These are phyloP conservation scores for Melikaiella ostensackeni DNA, from an alignment of 2,888 invertebrate genomes.

Conservation along the genomic window DNA sequence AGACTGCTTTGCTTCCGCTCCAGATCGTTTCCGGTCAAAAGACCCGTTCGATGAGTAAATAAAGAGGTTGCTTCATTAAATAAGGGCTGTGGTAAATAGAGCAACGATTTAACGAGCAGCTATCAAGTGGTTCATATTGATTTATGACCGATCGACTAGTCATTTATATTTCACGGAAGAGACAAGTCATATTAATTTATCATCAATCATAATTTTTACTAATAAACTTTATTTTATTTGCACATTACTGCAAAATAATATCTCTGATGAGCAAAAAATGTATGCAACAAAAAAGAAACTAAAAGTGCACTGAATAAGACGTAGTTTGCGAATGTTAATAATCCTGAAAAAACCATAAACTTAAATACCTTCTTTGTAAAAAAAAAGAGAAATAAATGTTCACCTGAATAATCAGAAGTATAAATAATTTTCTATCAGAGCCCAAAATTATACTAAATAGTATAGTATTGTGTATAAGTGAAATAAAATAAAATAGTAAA, in stretches of 20 bases:
- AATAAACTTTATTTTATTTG: neutral
- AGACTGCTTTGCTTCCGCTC: conserved; percentile 23
- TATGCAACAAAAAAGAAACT: neutral
- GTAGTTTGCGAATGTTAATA: neutral
- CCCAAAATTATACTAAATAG: neutral
- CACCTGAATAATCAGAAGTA: neutral
- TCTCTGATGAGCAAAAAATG: neutral
- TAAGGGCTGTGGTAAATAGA: neutral
- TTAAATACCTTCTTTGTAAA: neutral
- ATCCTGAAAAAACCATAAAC: conserved; percentile 4
- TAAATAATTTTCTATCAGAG: conserved; percentile 2
- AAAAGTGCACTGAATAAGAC: neutral
- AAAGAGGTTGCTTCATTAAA: conserved; percentile 9
- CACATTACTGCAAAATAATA: neutral
- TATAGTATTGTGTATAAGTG: neutral
- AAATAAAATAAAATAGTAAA: neutral
- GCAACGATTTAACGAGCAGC: conserved; percentile 25
- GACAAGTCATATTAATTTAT: neutral
- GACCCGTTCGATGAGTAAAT: conserved; percentile 27
- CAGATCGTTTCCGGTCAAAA: conserved; percentile 24
- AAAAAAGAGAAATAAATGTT: neutral
- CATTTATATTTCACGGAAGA: conserved; percentile 11
- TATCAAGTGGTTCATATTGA: conserved; percentile 1
- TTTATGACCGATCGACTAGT: neutral
- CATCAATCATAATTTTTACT: neutral